Conservation (phyloP, 1,140 invertebrate genomes). For the Bombus affinis region DNA sequence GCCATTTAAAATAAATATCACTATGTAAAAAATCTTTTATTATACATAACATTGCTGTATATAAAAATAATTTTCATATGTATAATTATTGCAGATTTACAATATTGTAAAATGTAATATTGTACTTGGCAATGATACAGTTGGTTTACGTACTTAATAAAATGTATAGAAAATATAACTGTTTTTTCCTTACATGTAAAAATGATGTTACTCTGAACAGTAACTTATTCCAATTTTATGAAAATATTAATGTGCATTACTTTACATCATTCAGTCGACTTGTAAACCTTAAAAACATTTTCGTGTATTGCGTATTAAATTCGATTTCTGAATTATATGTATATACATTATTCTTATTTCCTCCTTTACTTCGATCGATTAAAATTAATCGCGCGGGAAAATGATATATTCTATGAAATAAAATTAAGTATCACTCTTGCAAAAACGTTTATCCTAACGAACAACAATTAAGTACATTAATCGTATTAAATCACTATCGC, state of each 20-base stretch:
- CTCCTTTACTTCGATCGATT: not conserved
- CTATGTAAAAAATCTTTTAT: constrained; percentile 57
- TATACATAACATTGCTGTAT: constrained; percentile 53
- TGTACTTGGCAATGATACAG: constrained; percentile 36
- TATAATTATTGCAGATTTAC: constrained; percentile 52
- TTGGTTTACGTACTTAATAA: constrained; percentile 52
- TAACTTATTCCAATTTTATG: not conserved
- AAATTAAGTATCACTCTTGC: constrained; percentile 33
- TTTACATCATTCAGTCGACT: not conserved
- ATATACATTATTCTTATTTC: not conserved
- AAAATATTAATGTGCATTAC: not conserved
- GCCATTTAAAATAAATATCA: constrained; percentile 40
- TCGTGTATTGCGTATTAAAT: no score
- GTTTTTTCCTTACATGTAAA: not conserved
- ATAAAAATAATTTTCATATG: constrained; percentile 55
- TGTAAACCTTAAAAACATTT: no score
- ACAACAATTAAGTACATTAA: not conserved
- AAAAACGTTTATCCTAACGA: not conserved
- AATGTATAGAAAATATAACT: constrained; percentile 32
- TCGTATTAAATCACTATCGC: not conserved
- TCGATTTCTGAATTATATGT: not conserved
- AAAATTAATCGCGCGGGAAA: not conserved
- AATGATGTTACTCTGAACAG: not conserved
- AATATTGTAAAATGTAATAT: constrained; percentile 50
- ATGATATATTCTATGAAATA: not conserved